phyloP scores from a whole-genome alignment of 2,888 invertebrate species.

The Nezara viridula region DNA sequence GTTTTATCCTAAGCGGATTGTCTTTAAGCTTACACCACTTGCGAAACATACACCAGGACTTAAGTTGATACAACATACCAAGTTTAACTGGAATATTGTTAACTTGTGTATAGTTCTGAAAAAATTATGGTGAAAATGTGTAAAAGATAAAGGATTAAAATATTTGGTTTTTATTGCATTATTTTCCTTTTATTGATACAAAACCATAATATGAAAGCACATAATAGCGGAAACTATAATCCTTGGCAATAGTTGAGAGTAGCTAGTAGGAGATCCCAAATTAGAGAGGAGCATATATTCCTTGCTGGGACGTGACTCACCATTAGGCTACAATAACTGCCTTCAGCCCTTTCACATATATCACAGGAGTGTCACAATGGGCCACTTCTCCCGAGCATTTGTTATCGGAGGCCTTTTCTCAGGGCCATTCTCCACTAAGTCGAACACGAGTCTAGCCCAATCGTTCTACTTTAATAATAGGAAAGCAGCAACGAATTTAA shows the following conservation, averaged over 20 bases:
- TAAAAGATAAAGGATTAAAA: too few relatives aligned
- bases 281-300: conserved; percentile 1
- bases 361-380: conserved; percentile 10
- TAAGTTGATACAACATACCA: too few relatives aligned
- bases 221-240: too few relatives aligned
- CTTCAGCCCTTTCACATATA: conserved; percentile 39
- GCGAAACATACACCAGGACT: too few relatives aligned
- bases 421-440: not conserved
- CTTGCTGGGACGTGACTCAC: conserved; percentile 34
- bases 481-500: not conserved
- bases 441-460: not conserved
- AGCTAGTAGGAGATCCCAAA: not conserved
- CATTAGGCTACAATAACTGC: conserved; percentile 11
- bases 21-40: too few relatives aligned
- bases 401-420: conserved; percentile 4
- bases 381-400: conserved; percentile 25
- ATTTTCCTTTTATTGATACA: too few relatives aligned
- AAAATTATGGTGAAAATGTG: too few relatives aligned
- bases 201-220: too few relatives aligned
- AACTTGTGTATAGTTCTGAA: too few relatives aligned
- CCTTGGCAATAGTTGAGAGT: not conserved
- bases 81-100: too few relatives aligned
- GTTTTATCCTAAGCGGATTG: too few relatives aligned
- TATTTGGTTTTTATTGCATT: too few relatives aligned
- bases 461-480: not conserved